Evolutionary conservation across 2,888 invertebrate species (phyloP), one percentile per base, ranked within the genome.

Genomic region (Linnaemya vulpina): DNA sequence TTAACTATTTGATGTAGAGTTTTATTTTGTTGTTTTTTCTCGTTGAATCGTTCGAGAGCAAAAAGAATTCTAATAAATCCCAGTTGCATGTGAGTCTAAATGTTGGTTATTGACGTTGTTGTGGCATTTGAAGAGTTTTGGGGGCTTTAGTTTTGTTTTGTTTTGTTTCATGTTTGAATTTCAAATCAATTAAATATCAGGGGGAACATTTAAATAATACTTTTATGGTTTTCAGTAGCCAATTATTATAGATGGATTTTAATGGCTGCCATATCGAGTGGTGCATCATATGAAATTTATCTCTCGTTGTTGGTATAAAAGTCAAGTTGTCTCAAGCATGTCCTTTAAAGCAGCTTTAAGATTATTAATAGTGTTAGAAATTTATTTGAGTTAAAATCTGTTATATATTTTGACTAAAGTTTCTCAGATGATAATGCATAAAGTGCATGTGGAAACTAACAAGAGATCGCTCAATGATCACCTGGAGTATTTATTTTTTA

Each of bases 131-230:
- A 15, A 55, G 7, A 13, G 30, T 20, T 51, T 78, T 40, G 20
- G 20, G 38, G 58, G 46, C 5, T 53, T 25, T 51, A 3, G 22
- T 60, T 78, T 70, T 43, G n/a, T 53, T 78, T 70, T 43, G n/a
- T 53, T 71, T 71, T 15, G 30, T 17, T 63, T 70, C 13, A 55
- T 20, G 40, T 46, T 81, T 70, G 49, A 71, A 71, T 65, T 70
- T 73, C 20, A 73, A 77, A 71, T 58, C 49, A 76, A 77, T 73
- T 83, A 77, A 83, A 83, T 77, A 83, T 83, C 82, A 83, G n/a
- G 65, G 60, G 35, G 55, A 35, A 65, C 65, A 71, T 82, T 76
- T 71, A 71, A 82, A 70, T 76, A 76, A 63, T 76, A 60, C 43
- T 58, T 77, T 83, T 71, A 67, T 83, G 76, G 71, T 51, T 65